Conservation (phyloP, 2,797 vertebrate genomes). For the Sebastes ruberrimus region DNA sequence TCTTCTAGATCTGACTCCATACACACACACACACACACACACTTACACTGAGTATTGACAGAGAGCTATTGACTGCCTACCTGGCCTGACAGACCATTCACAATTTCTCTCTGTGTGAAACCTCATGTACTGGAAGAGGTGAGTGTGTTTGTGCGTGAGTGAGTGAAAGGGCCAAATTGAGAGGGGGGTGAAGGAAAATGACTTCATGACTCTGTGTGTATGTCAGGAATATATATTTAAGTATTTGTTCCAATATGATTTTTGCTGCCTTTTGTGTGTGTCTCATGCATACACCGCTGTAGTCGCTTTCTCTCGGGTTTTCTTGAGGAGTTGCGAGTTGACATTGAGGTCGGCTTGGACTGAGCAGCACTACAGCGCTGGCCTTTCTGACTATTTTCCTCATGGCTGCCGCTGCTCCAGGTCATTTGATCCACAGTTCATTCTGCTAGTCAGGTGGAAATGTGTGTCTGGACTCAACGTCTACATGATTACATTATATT, state of each 20-base stretch:
- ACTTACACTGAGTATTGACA: conserved; percentile 43
- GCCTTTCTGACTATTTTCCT: conserved; percentile 10
- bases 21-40: not conserved
- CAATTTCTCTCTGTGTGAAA: conserved; percentile 60
- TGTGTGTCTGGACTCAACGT: not conserved
- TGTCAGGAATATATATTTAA: conserved; percentile 30
- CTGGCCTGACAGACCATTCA: conserved; percentile 67
- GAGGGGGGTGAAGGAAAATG: conserved; percentile 1
- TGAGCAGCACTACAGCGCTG: not conserved
- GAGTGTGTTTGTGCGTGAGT: conserved; percentile 36
- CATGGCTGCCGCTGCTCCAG: not conserved
- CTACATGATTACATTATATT: not conserved
- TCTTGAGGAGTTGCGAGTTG: conserved; percentile 8
- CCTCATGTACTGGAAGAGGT: conserved; percentile 63
- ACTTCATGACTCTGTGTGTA: conserved; percentile 11
- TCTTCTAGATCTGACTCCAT: conserved; percentile 11
- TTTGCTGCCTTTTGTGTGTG: not conserved
- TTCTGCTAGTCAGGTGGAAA: not conserved
- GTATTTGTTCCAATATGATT: conserved; percentile 4
- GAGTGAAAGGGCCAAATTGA: conserved; percentile 28
- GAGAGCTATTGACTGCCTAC: conserved; percentile 59
- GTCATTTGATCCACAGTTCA: conserved; percentile 15
- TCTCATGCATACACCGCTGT: not conserved
- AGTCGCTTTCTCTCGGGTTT: not conserved
- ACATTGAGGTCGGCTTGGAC: conserved; percentile 19